These are phyloP conservation scores for Sitta carolinensis DNA, from an alignment of 2,797 vertebrate genomes.

Conservation along the genomic window DNA sequence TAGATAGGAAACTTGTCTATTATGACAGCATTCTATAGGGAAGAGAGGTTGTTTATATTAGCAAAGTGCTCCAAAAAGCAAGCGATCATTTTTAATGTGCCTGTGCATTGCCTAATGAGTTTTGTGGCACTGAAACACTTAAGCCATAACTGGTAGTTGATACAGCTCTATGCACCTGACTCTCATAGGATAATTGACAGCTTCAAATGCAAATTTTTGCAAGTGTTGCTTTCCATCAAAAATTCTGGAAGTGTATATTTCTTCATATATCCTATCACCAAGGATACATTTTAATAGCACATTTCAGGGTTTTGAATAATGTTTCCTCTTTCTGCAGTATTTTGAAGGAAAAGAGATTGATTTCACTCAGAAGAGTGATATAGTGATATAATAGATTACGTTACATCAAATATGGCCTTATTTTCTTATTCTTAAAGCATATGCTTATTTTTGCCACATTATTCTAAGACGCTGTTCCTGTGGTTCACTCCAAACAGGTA, in stretches of 20 bases:
- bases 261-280: neutral
- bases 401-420: neutral
- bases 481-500: neutral
- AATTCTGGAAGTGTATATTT: neutral
- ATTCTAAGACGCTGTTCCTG: neutral
- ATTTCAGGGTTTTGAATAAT: neutral
- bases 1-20: neutral
- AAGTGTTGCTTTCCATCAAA: neutral
- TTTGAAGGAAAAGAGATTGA: neutral
- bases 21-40: neutral
- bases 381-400: neutral
- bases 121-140: neutral
- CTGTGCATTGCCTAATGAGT: neutral
- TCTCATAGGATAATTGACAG: neutral
- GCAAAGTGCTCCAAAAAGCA: neutral
- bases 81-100: neutral
- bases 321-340: neutral
- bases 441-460: neutral
- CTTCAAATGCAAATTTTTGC: neutral
- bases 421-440: neutral
- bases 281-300: neutral
- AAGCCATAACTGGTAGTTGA: neutral
- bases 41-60: neutral
- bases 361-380: neutral
- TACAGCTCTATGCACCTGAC: neutral